Evolutionary conservation across 2,888 invertebrate species (phyloP).

Genomic region (Nephrotoma appendiculata): DNA sequence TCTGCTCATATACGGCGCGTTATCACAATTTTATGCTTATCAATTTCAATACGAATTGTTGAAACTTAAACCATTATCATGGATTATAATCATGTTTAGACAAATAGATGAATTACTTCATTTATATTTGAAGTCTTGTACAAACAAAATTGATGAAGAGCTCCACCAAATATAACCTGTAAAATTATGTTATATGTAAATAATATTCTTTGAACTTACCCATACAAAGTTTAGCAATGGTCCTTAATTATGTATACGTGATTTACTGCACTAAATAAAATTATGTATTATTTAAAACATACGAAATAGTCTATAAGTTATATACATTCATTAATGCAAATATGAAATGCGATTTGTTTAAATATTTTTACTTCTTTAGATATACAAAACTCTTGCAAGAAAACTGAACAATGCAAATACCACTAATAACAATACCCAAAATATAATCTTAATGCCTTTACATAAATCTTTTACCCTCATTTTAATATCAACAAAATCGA

Average conservation of each 20-base stretch:
- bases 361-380: not conserved
- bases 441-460: not conserved
- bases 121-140: not conserved
- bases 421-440: conserved; percentile 7
- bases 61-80: not conserved
- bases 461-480: not conserved
- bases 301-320: not conserved
- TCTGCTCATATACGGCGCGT: not conserved
- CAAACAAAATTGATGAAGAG: not conserved
- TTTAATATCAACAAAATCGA: not conserved
- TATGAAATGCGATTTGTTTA: not conserved
- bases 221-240: not conserved
- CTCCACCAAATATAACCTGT: not conserved
- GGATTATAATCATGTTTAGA: not conserved
- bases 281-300: not conserved
- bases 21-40: not conserved
- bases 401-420: conserved; percentile 10
- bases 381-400: conserved; percentile 8
- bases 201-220: not conserved
- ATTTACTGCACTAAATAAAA: not conserved
- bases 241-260: not conserved
- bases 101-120: not conserved
- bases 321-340: not conserved
- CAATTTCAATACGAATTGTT: not conserved
- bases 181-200: not conserved